Evolutionary conservation across 2,797 vertebrate species (phyloP), one percentile per base, ranked within the genome.

Genomic region (Buceros bicornis): DNA sequence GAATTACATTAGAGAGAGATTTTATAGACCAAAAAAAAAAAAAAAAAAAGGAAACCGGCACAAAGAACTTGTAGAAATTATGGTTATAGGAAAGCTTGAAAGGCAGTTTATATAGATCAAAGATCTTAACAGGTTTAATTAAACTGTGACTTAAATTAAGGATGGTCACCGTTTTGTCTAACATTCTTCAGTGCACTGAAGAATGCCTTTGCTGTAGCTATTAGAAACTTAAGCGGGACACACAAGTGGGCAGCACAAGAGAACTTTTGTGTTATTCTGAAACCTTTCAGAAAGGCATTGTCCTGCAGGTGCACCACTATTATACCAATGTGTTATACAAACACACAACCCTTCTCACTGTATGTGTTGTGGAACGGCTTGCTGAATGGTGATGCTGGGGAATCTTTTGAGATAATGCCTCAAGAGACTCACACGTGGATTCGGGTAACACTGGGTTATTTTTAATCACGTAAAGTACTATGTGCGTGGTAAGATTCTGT

Each of bases 401-500:
- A 3, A 58, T 21, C 45, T 37, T 76, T 61, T 28, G 29, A 37
- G 50, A 22, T 16, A 37, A 71, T 45, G 3, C 10, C n/a, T 82
- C n/a, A 19, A 9, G 21, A 35, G n/a, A 26, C 24, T 43, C 19
- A 10, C 18, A 1, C 5, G 10, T 57, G 47, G 42, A 26, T 79
- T 60, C 45, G 67, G 42, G 8, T 22, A 54, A 29, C 22, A 10
- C 21, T 42, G 22, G 4, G 7, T 13, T 80, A 21, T 2, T 82
- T 57, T n/a, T 35, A 17, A 3, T 42, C 61, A 45, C 0, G 0
- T n/a, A 28, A 53, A 83, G 24, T 56, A 12, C n/a, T 51, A 11
- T 31, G 20, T 71, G 76, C 28, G 31, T 24, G 5, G 14, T 45
- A 51, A 56, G 18, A 33, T 22, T 60, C 53, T 18, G 26, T 67